phyloP scores from a whole-genome alignment of 2,888 invertebrate species.

The Drosophila anomelani region DNA sequence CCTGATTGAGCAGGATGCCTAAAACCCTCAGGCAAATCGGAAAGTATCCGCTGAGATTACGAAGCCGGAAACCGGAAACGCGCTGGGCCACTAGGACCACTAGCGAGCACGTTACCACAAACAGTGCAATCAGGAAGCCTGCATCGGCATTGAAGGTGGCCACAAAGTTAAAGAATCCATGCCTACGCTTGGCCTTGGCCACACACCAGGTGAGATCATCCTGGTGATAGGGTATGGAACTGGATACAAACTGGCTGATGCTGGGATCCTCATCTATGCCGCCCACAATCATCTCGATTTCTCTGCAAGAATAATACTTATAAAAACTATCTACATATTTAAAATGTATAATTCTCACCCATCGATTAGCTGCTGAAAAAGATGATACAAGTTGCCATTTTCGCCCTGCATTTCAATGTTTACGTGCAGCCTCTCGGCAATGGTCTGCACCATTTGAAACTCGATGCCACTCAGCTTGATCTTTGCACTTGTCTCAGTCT shows the following conservation, averaged over 20 bases:
- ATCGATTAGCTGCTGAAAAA: slow-evolving; percentile 81
- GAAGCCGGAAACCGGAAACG: slow-evolving; percentile 33
- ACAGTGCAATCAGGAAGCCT: slow-evolving; percentile 61
- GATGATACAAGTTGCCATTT: slow-evolving; percentile 77
- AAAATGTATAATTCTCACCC: slow-evolving; percentile 57
- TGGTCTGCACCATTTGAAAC: slow-evolving; percentile 80
- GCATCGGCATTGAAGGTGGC: slow-evolving; percentile 61
- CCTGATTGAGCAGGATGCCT: slow-evolving; percentile 73
- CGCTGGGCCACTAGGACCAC: slow-evolving; percentile 61
- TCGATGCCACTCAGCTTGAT: slow-evolving; percentile 78
- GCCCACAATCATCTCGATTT: slow-evolving; percentile 82
- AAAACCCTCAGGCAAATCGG: slow-evolving; percentile 57
- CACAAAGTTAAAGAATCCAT: slow-evolving; percentile 81
- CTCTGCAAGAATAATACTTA: slow-evolving; percentile 48
- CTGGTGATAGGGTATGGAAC: slow-evolving; percentile 82
- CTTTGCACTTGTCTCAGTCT: slow-evolving; percentile 11
- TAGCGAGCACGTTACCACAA: slow-evolving; percentile 61
- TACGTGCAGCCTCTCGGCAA: slow-evolving; percentile 80
- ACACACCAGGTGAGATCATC: slow-evolving; percentile 85
- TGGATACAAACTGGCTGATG: slow-evolving; percentile 79
- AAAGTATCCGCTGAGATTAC: slow-evolving; percentile 49
- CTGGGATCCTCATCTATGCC: slow-evolving; percentile 83
- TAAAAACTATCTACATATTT: neutral
- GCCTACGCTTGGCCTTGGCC: slow-evolving; percentile 73
- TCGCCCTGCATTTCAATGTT: slow-evolving; percentile 73